A percentile compares a stretch with the other conserved stretches of the same genome.
Conservation (phyloP, 2,113 vertebrate species). For the Fregetta grallaria region DNA sequence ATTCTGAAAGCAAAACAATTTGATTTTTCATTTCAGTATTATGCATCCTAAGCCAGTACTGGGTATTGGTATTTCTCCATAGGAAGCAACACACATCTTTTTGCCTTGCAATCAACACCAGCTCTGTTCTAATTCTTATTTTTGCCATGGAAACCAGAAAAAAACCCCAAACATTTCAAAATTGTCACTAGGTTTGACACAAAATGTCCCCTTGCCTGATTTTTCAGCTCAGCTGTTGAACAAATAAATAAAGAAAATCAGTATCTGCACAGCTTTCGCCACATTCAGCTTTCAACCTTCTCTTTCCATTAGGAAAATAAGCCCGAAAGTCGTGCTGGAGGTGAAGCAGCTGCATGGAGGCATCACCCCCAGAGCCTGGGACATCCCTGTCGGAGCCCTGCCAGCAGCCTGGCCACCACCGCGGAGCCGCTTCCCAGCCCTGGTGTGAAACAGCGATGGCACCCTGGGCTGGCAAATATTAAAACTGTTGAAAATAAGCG, state of each 20-base stretch:
- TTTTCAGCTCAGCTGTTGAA: neutral
- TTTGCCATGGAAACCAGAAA: neutral
- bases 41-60: neutral
- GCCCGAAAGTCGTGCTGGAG: rapidly evolving
- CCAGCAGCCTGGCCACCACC: neutral
- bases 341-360: neutral
- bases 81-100: neutral
- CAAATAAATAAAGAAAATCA: neutral
- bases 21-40: neutral
- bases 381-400: neutral
- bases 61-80: neutral
- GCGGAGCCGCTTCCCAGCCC: neutral
- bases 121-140: neutral
- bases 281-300: neutral
- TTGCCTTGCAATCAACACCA: neutral
- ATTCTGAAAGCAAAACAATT: neutral
- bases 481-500: neutral
- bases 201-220: neutral
- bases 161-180: neutral
- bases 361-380: neutral
- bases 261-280: neutral
- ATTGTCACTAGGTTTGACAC: neutral
- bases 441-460: neutral
- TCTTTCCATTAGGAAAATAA: neutral
- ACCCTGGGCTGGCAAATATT: neutral